Evolutionary conservation across 2,888 invertebrate genomes (phyloP).

Genomic region (Macropis europaea): DNA sequence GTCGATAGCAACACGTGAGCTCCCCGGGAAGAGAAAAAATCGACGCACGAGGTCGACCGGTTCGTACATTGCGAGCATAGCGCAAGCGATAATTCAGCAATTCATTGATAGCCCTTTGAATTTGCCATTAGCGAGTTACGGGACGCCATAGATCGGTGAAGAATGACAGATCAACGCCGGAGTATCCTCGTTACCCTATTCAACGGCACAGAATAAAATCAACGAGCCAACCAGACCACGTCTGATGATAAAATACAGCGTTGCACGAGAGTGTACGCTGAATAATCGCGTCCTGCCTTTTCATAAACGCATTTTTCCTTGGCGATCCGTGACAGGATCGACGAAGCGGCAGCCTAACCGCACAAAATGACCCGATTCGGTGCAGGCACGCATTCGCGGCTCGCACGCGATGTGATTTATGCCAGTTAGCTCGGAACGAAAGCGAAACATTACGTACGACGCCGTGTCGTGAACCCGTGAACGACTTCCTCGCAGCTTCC

Average conservation of each 20-base stretch:
- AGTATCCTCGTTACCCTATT: too few relatives aligned
- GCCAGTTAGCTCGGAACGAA: constrained; percentile 1
- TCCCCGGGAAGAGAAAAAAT: neutral
- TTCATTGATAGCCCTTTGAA: too few relatives aligned
- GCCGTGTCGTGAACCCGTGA: neutral
- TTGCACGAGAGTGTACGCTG: neutral
- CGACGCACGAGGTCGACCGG: constrained; percentile 20
- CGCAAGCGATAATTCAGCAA: too few relatives aligned
- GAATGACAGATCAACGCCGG: too few relatives aligned
- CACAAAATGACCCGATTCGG: constrained; percentile 14
- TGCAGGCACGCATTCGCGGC: neutral
- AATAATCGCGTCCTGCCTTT: neutral
- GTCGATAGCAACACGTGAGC: constrained; percentile 37
- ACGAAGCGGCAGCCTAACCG: constrained; percentile 6
- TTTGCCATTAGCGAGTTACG: too few relatives aligned
- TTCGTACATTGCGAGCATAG: neutral
- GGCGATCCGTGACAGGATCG: neutral
- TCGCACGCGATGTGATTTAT: constrained; percentile 18
- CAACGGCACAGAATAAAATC: too few relatives aligned
- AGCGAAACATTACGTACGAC: constrained; percentile 12
- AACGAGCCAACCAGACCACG: neutral
- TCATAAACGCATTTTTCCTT: neutral
- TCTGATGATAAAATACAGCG: neutral
- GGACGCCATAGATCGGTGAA: too few relatives aligned
- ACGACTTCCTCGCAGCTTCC: neutral